Percentiles rank a stretch among this genome's conserved stretches.
Conservation (phyloP, 2,888 invertebrate species). For the Megamerina dolium region DNA sequence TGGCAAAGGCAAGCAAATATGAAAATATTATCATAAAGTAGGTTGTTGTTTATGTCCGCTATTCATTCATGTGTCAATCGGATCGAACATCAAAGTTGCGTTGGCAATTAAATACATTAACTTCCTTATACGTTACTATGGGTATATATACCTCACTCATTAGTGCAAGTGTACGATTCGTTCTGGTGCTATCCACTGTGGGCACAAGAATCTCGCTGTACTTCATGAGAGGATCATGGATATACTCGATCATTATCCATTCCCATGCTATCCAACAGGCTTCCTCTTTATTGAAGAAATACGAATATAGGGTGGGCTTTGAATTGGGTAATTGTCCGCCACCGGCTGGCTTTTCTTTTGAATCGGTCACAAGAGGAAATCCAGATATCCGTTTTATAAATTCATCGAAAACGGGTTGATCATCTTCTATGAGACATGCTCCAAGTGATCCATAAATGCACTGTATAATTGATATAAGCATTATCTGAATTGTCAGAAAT, state of each 20-base stretch:
- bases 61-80: too few species aligned
- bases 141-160: conserved; percentile 71
- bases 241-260: conserved; percentile 69
- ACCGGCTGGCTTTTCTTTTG: conserved; percentile 57
- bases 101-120: background rate
- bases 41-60: too few species aligned
- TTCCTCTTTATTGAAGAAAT: conserved; percentile 63
- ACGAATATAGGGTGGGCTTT: conserved; percentile 73
- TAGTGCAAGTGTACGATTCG: conserved; percentile 69
- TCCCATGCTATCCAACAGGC: conserved; percentile 81
- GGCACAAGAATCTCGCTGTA: conserved; percentile 85
- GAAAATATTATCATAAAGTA: background rate
- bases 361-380: conserved; percentile 65
- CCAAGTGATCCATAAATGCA: conserved; percentile 82
- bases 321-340: conserved; percentile 67
- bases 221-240: conserved; percentile 62
- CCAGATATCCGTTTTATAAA: conserved; percentile 64
- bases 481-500: too few species aligned
- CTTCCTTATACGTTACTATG: too few species aligned
- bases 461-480: conserved; percentile 37
- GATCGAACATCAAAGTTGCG: background rate
- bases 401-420: conserved; percentile 67
- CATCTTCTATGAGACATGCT: conserved; percentile 65
- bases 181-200: conserved; percentile 78
- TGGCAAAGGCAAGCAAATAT: conserved; percentile 3